Conservation (phyloP, 2,797 vertebrate species). For the Nasua narica region DNA sequence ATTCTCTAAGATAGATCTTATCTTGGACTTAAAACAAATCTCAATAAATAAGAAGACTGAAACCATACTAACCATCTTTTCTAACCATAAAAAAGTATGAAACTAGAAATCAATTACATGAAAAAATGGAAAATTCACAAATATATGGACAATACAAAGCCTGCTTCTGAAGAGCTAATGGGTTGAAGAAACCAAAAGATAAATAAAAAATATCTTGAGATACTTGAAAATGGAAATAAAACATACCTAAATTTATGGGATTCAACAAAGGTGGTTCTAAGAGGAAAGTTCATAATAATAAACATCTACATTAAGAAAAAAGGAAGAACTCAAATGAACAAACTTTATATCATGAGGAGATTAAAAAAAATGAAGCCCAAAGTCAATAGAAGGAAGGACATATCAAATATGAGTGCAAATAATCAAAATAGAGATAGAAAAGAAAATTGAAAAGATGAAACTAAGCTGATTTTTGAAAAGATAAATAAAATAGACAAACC, state of each 20-base stretch:
- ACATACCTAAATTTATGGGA: background rate
- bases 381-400: background rate
- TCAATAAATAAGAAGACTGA: background rate
- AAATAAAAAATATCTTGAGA: background rate
- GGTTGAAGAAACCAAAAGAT: background rate
- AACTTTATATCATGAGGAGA: background rate
- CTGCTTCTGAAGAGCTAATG: background rate
- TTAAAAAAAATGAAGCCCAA: background rate
- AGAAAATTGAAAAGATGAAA: background rate
- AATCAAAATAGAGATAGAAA: background rate
- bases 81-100: background rate
- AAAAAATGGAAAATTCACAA: background rate
- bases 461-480: background rate
- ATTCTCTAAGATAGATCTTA: background rate
- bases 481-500: background rate
- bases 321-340: background rate
- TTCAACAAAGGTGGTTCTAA: background rate
- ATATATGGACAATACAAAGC: background rate
- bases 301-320: background rate
- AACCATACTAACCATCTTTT: background rate
- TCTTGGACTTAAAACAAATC: background rate
- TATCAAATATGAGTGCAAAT: background rate
- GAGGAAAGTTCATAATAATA: background rate
- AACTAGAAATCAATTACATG: background rate
- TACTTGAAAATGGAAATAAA: background rate